Percentiles rank a stretch among this genome's conserved stretches.
phyloP scores from a whole-genome alignment of 2,888 invertebrate species.

The Apodemia zela region DNA sequence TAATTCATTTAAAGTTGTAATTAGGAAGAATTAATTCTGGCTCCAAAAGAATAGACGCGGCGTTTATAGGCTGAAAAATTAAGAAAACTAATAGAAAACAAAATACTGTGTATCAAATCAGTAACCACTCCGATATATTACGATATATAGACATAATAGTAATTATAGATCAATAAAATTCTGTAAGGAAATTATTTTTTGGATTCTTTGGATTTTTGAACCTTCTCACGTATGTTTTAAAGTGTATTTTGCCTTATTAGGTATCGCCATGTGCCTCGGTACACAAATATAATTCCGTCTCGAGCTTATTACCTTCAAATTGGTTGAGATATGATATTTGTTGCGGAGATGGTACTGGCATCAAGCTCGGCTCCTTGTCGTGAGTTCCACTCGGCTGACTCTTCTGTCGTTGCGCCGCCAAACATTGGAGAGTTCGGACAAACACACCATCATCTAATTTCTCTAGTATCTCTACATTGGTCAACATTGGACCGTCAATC shows the following conservation, averaged over 20 bases:
- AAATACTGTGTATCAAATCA: too few relatives aligned
- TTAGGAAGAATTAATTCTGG: too few relatives aligned
- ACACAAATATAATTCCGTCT: constrained; percentile 25
- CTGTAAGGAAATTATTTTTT: neutral
- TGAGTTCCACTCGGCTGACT: constrained; percentile 62
- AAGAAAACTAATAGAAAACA: too few relatives aligned
- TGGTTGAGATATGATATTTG: constrained; percentile 97
- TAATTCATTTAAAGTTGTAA: too few relatives aligned
- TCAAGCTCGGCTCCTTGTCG: constrained; percentile 92
- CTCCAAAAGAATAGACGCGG: too few relatives aligned
- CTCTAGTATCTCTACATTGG: constrained; percentile 68
- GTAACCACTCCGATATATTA: too few relatives aligned
- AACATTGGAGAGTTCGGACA: constrained; percentile 78
- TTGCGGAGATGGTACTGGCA: constrained; percentile 97
- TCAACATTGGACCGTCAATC: constrained; percentile 44
- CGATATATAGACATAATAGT: too few relatives aligned
- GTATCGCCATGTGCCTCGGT: neutral
- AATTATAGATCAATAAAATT: too few relatives aligned
- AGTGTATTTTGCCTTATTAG: neutral
- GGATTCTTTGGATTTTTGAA: neutral
- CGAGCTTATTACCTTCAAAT: constrained; percentile 86
- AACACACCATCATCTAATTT: constrained; percentile 77
- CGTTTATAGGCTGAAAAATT: too few relatives aligned
- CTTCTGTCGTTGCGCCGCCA: constrained; percentile 76
- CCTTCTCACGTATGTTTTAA: neutral